These are phyloP conservation scores for Tretioscincus oriximinensis DNA, from an alignment of 2,113 vertebrate genomes.

Conservation along the genomic window DNA sequence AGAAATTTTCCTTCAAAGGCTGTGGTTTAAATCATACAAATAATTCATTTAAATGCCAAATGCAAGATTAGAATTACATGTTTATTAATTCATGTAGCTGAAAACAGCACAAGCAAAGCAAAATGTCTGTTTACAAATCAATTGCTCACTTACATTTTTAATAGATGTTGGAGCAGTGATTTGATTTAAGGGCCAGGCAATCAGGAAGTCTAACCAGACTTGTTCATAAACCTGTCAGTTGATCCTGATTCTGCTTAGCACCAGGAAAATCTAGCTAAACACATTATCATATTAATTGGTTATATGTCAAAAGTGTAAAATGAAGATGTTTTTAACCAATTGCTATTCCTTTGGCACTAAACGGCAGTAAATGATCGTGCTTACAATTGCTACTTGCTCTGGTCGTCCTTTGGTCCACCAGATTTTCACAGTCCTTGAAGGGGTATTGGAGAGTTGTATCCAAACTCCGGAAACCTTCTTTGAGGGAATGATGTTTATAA, in stretches of 20 bases:
- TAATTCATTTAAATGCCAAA: slow-evolving; percentile 46
- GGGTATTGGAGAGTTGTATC: slow-evolving; percentile 93
- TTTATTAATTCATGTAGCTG: slow-evolving; percentile 41
- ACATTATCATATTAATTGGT: slow-evolving; percentile 50
- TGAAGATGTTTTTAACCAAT: slow-evolving; percentile 40
- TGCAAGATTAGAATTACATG: slow-evolving; percentile 41
- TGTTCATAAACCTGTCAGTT: slow-evolving; percentile 53
- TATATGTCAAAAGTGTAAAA: slow-evolving; percentile 50
- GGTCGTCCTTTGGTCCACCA: slow-evolving; percentile 72
- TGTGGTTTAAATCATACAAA: slow-evolving; percentile 17
- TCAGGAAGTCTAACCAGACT: slow-evolving; percentile 48
- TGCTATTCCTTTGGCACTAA: slow-evolving; percentile 24
- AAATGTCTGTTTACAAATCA: slow-evolving; percentile 48
- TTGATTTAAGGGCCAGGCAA: slow-evolving; percentile 59
- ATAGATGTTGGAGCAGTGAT: slow-evolving; percentile 48
- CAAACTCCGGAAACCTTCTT: slow-evolving; percentile 93
- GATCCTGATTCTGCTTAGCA: slow-evolving; percentile 54
- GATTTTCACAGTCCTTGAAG: slow-evolving; percentile 86
- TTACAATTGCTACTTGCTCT: slow-evolving; percentile 82
- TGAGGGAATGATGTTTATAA: slow-evolving; percentile 93
- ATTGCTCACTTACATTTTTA: slow-evolving; percentile 40
- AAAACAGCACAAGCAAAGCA: slow-evolving; percentile 23
- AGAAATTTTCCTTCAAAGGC: background rate
- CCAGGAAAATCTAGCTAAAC: slow-evolving; percentile 47
- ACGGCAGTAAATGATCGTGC: slow-evolving; percentile 57